A percentile compares a stretch with the other conserved stretches of the same genome.
phyloP scores from a whole-genome alignment of 1,140 invertebrate genomes.

The Lerema accius region DNA sequence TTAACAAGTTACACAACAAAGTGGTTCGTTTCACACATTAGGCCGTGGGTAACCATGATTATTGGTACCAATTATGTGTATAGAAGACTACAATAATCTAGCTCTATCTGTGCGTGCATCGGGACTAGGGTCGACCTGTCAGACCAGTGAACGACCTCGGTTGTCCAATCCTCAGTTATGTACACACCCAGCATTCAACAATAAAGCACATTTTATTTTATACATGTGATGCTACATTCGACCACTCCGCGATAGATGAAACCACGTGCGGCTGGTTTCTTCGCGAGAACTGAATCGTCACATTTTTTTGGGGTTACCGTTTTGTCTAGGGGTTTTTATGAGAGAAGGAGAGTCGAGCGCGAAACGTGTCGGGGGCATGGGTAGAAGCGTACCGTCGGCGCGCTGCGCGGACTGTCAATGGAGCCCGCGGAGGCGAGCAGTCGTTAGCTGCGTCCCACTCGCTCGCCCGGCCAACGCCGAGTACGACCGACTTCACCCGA shows the following conservation, averaged over 20 bases:
- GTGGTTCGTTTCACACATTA: slow-evolving; percentile 13
- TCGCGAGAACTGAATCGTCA: slow-evolving; percentile 46
- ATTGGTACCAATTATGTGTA: slow-evolving; percentile 13
- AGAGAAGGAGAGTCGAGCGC: slow-evolving; percentile 44
- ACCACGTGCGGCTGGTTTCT: slow-evolving; percentile 29
- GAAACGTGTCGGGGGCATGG: slow-evolving; percentile 56
- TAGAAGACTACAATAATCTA: slow-evolving; percentile 37
- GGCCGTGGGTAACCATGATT: slow-evolving; percentile 10
- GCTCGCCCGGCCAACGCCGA: slow-evolving; percentile 61
- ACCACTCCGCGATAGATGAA: slow-evolving; percentile 41
- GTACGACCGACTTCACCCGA: slow-evolving; percentile 64
- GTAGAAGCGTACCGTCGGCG: slow-evolving; percentile 65
- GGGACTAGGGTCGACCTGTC: slow-evolving; percentile 55
- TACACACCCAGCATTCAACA: slow-evolving; percentile 49
- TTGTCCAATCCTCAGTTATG: slow-evolving; percentile 50
- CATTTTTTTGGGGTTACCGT: slow-evolving; percentile 59
- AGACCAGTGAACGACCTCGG: slow-evolving; percentile 74
- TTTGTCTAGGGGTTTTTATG: slow-evolving; percentile 44
- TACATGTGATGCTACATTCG: slow-evolving; percentile 27
- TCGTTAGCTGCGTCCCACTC: slow-evolving; percentile 53
- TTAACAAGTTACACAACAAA: slow-evolving; percentile 49
- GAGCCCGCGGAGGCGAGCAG: slow-evolving; percentile 47
- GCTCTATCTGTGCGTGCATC: slow-evolving; percentile 36
- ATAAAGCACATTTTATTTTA: slow-evolving; percentile 55
- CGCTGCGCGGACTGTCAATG: slow-evolving; percentile 79